These are phyloP conservation scores for Brachyopa scutellaris DNA, from an alignment of 2,888 invertebrate species.

Conservation along the genomic window DNA sequence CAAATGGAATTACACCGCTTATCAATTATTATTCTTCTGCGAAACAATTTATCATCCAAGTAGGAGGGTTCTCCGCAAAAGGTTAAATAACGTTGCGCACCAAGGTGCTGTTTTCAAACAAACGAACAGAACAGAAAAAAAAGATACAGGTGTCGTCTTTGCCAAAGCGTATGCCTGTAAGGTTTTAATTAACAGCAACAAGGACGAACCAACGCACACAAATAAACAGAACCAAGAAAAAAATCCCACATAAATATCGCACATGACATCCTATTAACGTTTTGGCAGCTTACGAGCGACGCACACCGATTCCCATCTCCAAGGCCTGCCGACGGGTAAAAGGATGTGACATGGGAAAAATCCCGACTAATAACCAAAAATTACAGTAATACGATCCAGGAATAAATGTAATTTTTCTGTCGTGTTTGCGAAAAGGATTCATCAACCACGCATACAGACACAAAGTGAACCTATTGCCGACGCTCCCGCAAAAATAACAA, in stretches of 20 bases:
- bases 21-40: slow-evolving; percentile 69
- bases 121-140: background rate
- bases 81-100: slow-evolving; percentile 49
- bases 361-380: slow-evolving; percentile 59
- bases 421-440: slow-evolving; percentile 39
- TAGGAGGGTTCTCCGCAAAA: slow-evolving; percentile 9
- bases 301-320: slow-evolving; percentile 8
- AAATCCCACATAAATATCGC: slow-evolving; percentile 54
- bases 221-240: background rate
- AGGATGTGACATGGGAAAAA: slow-evolving; percentile 51
- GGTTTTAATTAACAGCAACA: slow-evolving; percentile 68
- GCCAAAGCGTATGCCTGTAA: slow-evolving; percentile 48
- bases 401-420: slow-evolving; percentile 45
- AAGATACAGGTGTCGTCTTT: slow-evolving; percentile 59
- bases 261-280: slow-evolving; percentile 60
- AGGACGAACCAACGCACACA: slow-evolving; percentile 13
- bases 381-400: slow-evolving; percentile 52
- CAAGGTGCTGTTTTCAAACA: background rate
- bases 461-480: no score
- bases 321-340: slow-evolving; percentile 32
- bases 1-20: slow-evolving; percentile 63
- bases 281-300: slow-evolving; percentile 45
- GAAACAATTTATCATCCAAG: slow-evolving; percentile 58
- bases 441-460: slow-evolving; percentile 30
- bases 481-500: no score